Conservation (phyloP, 2,888 invertebrate species). For the Philaethria dido region DNA sequence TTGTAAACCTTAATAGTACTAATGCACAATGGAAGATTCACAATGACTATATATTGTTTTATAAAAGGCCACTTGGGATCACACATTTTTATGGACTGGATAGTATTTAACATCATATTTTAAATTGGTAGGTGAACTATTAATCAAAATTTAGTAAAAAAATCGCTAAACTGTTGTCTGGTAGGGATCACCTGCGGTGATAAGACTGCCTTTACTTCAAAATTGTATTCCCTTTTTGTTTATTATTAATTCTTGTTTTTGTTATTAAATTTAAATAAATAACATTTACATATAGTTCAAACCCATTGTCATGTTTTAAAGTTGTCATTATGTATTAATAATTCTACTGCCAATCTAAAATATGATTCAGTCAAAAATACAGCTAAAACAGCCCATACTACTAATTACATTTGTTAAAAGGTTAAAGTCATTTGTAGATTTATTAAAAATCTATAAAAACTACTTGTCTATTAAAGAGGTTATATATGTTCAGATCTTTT, state of each 20-base stretch:
- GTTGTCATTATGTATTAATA: neutral
- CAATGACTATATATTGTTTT: conserved; percentile 54
- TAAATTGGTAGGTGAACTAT: neutral
- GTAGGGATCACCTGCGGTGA: too few relatives aligned
- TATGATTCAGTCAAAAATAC: neutral
- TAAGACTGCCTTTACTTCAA: too few relatives aligned
- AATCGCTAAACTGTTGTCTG: too few relatives aligned
- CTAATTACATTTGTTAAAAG: conserved; percentile 10
- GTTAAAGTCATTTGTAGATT: neutral
- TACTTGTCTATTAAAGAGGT: conserved; percentile 7
- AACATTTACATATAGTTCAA: too few relatives aligned
- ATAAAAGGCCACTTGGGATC: conserved; percentile 73
- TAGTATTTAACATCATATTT: conserved; percentile 12
- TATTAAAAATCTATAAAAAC: conserved; percentile 8
- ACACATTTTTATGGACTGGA: conserved; percentile 51
- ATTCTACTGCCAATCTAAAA: conserved; percentile 6
- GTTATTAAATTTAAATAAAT: too few relatives aligned
- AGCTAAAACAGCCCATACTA: conserved; percentile 3
- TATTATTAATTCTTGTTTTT: too few relatives aligned
- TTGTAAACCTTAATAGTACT: conserved; percentile 50
- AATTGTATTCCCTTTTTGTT: too few relatives aligned
- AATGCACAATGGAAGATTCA: conserved; percentile 68
- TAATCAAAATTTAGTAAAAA: neutral
- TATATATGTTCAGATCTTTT: neutral
- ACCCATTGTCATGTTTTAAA: neutral